Base-by-base conservation (phyloP, 2,888 invertebrate species). In the Ariolimax columbianus region DNA sequence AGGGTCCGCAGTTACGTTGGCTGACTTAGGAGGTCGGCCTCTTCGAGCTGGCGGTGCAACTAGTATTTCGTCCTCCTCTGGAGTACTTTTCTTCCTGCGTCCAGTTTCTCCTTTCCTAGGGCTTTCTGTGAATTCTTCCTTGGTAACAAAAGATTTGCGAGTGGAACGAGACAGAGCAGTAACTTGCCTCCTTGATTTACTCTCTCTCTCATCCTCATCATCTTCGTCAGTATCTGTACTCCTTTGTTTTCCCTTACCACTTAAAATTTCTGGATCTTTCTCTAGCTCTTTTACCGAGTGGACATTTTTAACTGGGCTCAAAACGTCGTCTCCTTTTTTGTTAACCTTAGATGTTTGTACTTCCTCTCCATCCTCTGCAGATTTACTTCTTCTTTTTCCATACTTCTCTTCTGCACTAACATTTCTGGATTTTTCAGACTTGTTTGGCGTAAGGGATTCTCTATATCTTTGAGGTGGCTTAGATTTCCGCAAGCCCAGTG, bases 401-500 rank as follows among this genome's bases (percentile, higher is more conserved):
- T 33, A n/a, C 33, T 78, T 83, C 47, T 51, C 85, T 38, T 26
- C 87, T 66, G 36, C 63, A 14, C 9, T 59, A 55, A n/a, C 73
- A 72, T 30, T 80, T 51, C 80, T 83, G n/a, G 75, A 78, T 26
- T 86, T 86, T 63, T 87, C 85, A 47, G 66, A 59, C 47, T 82
- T 78, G n/a, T n/a, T 63, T n/a, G 78, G 84, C 14, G 82, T 70
- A 14, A 86, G 85, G 30, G 86, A 86, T 43, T 87, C 87, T n/a
- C 86, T 79, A 51, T 87, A 87, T 33, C 86, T 84, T 55, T 89
- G 89, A 23, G 88, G 86, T 43, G 89, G 88, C 40, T 87, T 86
- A 23, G 88, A 88, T 83, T 87, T 87, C 26, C 88, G 77, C 1
- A 81, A 51, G 6, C 77, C 33, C 14, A 82, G 59, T 38, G 72